Percentiles rank a stretch among this genome's conserved stretches.
Evolutionary conservation across 2,113 vertebrate genomes (phyloP).

Genomic region (Colius striatus): DNA sequence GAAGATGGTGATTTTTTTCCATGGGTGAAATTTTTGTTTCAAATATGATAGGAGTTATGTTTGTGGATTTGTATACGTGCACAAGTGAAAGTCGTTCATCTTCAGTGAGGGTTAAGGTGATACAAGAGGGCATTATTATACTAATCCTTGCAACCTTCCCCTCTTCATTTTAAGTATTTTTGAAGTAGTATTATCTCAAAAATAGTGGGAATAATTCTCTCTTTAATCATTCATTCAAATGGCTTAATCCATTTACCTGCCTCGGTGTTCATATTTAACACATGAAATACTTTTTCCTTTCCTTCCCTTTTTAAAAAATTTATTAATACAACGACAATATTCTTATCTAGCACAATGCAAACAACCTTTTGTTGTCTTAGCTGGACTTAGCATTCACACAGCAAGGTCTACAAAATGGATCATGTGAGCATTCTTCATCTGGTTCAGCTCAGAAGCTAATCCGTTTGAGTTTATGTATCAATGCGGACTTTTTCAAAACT

Average conservation of each 20-base stretch:
- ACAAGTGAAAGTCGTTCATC: neutral
- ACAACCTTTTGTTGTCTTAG: neutral
- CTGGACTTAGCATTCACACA: neutral
- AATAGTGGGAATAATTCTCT: neutral
- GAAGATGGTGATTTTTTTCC: neutral
- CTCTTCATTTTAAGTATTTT: neutral
- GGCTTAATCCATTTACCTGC: neutral
- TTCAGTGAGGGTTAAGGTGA: neutral
- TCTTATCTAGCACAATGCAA: neutral
- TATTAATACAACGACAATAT: neutral
- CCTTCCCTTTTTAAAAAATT: too few species aligned
- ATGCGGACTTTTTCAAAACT: neutral
- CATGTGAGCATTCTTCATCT: neutral
- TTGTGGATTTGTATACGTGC: neutral
- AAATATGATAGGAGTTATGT: neutral
- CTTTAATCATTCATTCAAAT: neutral
- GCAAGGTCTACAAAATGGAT: neutral
- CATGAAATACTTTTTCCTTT: neutral
- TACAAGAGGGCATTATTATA: neutral
- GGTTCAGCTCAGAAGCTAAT: neutral
- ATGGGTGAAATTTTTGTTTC: neutral
- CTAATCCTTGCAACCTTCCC: neutral
- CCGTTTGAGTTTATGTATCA: neutral
- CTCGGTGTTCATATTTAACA: neutral
- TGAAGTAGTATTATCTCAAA: neutral